Evolutionary conservation across 2,113 vertebrate species (phyloP), one percentile per base, ranked within the genome.

Genomic region (Ascaphus truei): DNA sequence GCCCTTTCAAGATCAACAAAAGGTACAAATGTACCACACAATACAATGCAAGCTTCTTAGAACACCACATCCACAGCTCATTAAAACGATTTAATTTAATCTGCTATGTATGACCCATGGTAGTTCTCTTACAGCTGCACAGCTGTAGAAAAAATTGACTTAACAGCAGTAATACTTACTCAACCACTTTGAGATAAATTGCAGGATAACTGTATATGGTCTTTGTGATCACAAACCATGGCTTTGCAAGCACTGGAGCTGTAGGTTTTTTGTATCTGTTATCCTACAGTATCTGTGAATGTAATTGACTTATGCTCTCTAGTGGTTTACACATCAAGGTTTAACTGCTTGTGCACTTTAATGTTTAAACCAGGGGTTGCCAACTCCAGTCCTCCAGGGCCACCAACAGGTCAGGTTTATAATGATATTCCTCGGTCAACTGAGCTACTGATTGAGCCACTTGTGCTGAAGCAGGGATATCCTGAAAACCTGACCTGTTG

Each of bases 1-100:
- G 29, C 52, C n/a, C 58, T 26, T 58, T 58, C 64, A 30, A 57
- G 37, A 66, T 58, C 64, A 48, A 53, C 64, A 47, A 58, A 33
- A 30, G 52, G 27, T 34, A 48, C 13, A 5, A 20, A 23, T 5
- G 23, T 7, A 53, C 3, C 11, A 22, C 29, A 48, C 15, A 30
- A 41, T 16, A 16, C 16, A 3, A 26, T 13, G 34, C 7, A 29
- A 20, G 41, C 41, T 22, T 12, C 3, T 27, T 4, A 37, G 26
- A n/a, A n/a, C n/a, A n/a, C n/a, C n/a, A n/a, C 23, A 16, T 30
- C 25, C 7, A 23, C 36, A 29, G 36, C 25, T 60, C 34, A 10
- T n/a, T n/a, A n/a, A n/a, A n/a, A n/a, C n/a, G n/a, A n/a, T n/a
- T n/a, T n/a, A 22, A 13, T 43, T 12, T 11, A 30, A 43, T 3